A percentile compares a stretch with the other conserved stretches of the same genome.
phyloP scores from a whole-genome alignment of 2,888 invertebrate genomes.

The Octodonta nipae region DNA sequence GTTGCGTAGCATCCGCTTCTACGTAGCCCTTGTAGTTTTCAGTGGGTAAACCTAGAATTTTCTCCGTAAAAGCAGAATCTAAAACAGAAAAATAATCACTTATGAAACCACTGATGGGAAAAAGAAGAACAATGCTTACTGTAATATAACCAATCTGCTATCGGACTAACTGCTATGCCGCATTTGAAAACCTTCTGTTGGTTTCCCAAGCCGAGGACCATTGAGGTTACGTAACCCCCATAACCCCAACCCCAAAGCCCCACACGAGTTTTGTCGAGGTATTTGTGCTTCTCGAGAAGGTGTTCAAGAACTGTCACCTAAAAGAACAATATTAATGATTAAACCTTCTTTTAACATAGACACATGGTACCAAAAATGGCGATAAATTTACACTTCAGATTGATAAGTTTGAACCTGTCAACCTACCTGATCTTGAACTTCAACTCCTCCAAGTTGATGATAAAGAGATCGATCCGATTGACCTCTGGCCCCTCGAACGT shows the following conservation, averaged over 20 bases:
- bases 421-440: slow-evolving; percentile 71
- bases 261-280: slow-evolving; percentile 73
- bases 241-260: slow-evolving; percentile 97
- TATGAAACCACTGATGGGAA: not conserved
- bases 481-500: slow-evolving; percentile 63
- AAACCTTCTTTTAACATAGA: too few relatives aligned
- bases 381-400: too few relatives aligned
- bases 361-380: too few relatives aligned
- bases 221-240: slow-evolving; percentile 87
- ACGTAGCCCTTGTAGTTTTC: slow-evolving; percentile 85
- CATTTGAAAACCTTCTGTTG: slow-evolving; percentile 78
- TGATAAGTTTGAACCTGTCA: slow-evolving; percentile 1
- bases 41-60: slow-evolving; percentile 74
- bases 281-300: slow-evolving; percentile 67
- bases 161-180: slow-evolving; percentile 86
- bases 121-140: slow-evolving; percentile 46
- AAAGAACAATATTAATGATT: slow-evolving; percentile 5
- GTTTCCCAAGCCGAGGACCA: slow-evolving; percentile 63
- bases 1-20: slow-evolving; percentile 79
- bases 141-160: slow-evolving; percentile 90
- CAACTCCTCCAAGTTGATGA: slow-evolving; percentile 67
- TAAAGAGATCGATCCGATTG: slow-evolving; percentile 72
- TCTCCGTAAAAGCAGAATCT: slow-evolving; percentile 94
- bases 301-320: slow-evolving; percentile 76
- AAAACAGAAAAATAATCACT: slow-evolving; percentile 9